Evolutionary conservation across 2,888 invertebrate genomes (phyloP), one percentile per base, ranked within the genome.

Genomic region (Hyles lineata): DNA sequence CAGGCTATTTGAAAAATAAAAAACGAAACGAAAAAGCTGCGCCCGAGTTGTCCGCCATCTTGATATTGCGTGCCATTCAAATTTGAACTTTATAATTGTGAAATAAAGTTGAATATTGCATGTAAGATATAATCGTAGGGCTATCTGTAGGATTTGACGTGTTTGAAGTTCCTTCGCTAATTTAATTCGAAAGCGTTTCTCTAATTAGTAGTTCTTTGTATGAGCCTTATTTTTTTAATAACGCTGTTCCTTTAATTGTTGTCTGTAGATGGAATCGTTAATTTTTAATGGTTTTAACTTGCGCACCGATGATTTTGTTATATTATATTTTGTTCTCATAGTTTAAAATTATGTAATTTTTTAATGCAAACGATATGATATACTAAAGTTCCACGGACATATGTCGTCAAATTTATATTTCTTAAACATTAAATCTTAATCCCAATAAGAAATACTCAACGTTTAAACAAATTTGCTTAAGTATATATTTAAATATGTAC

Each of bases 21-120:
- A 92, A 92, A 85, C 89, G 83, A 84, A 89, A 90, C 82, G 79
- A 89, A 89, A 88, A 88, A 84, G 84, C 81, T 84, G 87, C 89
- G 87, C 85, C 78, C 70, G 86, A 78, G 82, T 80, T 79, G 82
- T 76, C 82, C 82, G 90, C 91, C 92, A 92, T 92, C 80, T 91
- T 91, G 87, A 73, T 29, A 55, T 17, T 17, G 5, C 32, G 25
- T 19, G n/a, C 60, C 67, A 63, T 25, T 63, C 32, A 9, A 72
- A 70, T 71, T 70, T 75, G 35, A 71, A 50, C 35, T 63, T 74
- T 78, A 75, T 25, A 2, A 0, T 6, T 6, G 35, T 70, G 1
- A 9, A 1, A 76, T 74, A 80, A 21, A 35, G 78, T 63, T 72
- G n/a, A 71, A 67, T 76, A 61, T 80, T 25, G 59, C 6, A 61